Percentiles rank a stretch among this genome's conserved stretches.
phyloP scores from a whole-genome alignment of 2,113 vertebrate species.

The Cichladusa arquata region DNA sequence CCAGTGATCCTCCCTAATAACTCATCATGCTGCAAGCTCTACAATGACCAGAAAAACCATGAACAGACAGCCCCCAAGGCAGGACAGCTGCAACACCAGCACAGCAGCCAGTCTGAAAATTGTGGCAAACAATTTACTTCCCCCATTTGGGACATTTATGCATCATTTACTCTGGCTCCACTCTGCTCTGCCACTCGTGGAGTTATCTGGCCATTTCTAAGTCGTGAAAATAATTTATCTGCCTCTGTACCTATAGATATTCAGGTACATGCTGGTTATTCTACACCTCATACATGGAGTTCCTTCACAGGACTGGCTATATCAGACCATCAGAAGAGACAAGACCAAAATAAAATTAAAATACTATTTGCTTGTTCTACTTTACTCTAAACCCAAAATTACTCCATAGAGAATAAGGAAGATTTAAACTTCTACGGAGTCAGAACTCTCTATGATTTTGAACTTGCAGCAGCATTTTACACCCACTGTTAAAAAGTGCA shows the following conservation, averaged over 20 bases:
- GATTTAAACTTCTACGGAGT: background rate
- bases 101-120: background rate
- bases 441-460: background rate
- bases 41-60: background rate
- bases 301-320: background rate
- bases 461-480: background rate
- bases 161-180: background rate
- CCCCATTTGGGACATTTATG: background rate
- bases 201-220: background rate
- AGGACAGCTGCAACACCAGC: background rate
- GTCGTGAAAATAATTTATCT: background rate
- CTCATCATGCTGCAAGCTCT: background rate
- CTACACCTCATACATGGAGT: background rate
- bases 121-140: background rate
- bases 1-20: background rate
- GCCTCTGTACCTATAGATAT: background rate
- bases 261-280: accelerated
- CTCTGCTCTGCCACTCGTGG: background rate
- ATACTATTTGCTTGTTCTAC: background rate
- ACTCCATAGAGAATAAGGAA: background rate
- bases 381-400: background rate
- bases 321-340: background rate
- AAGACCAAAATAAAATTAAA: background rate
- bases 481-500: background rate
- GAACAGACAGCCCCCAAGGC: background rate